These are phyloP conservation scores for Cecidostiba fungosa DNA, from an alignment of 2,888 invertebrate species.

Conservation along the genomic window DNA sequence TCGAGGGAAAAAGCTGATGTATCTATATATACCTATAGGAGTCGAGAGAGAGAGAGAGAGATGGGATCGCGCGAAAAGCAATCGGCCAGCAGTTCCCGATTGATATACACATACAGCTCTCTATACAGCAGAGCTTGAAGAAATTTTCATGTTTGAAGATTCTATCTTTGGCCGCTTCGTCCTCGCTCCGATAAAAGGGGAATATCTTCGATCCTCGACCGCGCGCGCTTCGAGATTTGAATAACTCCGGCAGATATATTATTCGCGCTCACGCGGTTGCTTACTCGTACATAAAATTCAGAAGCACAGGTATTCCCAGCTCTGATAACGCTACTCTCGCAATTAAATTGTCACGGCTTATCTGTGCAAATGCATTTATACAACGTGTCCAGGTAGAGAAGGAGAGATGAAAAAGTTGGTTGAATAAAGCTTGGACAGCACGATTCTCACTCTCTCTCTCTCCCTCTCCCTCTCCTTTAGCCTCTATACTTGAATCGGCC, in stretches of 20 bases:
- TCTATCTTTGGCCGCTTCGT: not conserved
- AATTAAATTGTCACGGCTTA: constrained; percentile 13
- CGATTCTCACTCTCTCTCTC: constrained; percentile 25
- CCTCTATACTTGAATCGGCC: constrained; percentile 46
- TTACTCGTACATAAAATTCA: too few species aligned
- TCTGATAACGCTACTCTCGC: not conserved
- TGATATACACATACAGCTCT: constrained; percentile 16
- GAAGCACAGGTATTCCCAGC: not conserved
- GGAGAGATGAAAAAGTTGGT: too few species aligned
- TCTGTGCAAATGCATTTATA: not conserved
- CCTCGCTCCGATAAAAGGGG: not conserved
- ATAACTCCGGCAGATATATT: not conserved
- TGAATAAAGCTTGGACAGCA: constrained; percentile 25
- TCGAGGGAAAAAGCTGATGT: constrained; percentile 58
- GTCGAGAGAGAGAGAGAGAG: too few species aligned
- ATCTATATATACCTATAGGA: not conserved
- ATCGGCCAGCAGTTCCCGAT: constrained; percentile 28
- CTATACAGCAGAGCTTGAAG: not conserved
- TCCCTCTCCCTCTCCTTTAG: not conserved
- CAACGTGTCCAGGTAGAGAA: not conserved
- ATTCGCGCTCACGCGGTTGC: too few species aligned
- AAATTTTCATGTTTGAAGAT: constrained; percentile 21
- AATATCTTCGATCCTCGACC: not conserved
- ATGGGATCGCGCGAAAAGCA: constrained; percentile 37
- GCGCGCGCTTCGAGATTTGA: not conserved